Percentiles rank a stretch among this genome's conserved stretches.
phyloP scores from a whole-genome alignment of 2,888 invertebrate genomes.

The Chironomus tentans region DNA sequence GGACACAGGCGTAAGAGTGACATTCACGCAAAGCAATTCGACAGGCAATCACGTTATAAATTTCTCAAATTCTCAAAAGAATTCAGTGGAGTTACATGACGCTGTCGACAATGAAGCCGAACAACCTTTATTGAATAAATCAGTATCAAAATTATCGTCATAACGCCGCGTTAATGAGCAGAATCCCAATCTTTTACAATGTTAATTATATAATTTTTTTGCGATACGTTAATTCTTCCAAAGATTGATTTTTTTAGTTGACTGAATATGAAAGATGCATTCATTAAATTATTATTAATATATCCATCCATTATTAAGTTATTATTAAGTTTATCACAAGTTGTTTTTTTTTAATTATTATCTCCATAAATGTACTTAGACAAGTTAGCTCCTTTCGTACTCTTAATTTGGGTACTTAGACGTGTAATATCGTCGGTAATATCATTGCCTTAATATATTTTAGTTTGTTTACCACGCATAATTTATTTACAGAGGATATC shows the following conservation, averaged over 20 bases:
- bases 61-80: not conserved
- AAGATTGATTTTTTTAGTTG: constrained; percentile 3
- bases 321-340: not conserved
- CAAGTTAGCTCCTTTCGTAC: too few relatives aligned
- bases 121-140: constrained; percentile 7
- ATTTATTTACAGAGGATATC: too few relatives aligned
- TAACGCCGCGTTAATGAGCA: not conserved
- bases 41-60: not conserved
- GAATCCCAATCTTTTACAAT: not conserved
- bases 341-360: too few relatives aligned
- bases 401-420: too few relatives aligned
- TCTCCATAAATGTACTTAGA: too few relatives aligned
- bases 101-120: not conserved
- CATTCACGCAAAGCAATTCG: not conserved
- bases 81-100: not conserved
- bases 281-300: not conserved
- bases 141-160: not conserved
- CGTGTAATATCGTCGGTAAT: too few relatives aligned
- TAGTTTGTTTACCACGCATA: too few relatives aligned
- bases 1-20: not conserved
- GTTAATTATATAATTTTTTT: not conserved
- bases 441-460: too few relatives aligned
- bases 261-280: not conserved
- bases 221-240: not conserved
- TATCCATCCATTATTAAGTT: constrained; percentile 5